Conservation (phyloP, 2,888 invertebrate genomes). For the Plusia festucae region DNA sequence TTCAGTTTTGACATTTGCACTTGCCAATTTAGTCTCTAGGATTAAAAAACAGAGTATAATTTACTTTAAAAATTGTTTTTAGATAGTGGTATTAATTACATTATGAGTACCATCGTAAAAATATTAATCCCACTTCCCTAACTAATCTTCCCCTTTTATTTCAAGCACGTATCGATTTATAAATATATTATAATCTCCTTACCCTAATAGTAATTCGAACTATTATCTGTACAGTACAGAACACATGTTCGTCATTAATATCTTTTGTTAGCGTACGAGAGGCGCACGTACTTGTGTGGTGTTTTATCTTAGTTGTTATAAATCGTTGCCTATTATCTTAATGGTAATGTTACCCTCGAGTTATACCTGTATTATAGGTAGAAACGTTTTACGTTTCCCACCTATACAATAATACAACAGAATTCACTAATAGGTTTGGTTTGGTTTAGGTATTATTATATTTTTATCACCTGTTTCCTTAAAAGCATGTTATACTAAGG, state of each 20-base stretch:
- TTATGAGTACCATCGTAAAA: background rate
- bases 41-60: too few species aligned
- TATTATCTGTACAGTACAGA: conserved; percentile 57
- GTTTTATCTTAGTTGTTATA: conserved; percentile 68
- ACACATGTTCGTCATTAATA: conserved; percentile 75
- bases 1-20: too few species aligned
- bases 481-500: too few species aligned
- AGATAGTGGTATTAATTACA: too few species aligned
- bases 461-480: too few species aligned
- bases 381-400: conserved; percentile 41
- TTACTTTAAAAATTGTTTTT: too few species aligned
- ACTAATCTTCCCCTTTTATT: background rate
- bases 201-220: conserved; percentile 36
- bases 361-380: conserved; percentile 49
- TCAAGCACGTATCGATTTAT: background rate
- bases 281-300: conserved; percentile 69
- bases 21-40: too few species aligned
- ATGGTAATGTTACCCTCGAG: conserved; percentile 67
- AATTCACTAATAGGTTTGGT: background rate
- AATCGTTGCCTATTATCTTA: conserved; percentile 74
- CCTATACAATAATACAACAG: background rate
- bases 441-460: too few species aligned
- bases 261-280: conserved; percentile 63
- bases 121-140: background rate
- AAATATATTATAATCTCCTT: conserved; percentile 38